Evolutionary conservation across 2,797 vertebrate genomes (phyloP).

Genomic region (Melopsittacus undulatus): DNA sequence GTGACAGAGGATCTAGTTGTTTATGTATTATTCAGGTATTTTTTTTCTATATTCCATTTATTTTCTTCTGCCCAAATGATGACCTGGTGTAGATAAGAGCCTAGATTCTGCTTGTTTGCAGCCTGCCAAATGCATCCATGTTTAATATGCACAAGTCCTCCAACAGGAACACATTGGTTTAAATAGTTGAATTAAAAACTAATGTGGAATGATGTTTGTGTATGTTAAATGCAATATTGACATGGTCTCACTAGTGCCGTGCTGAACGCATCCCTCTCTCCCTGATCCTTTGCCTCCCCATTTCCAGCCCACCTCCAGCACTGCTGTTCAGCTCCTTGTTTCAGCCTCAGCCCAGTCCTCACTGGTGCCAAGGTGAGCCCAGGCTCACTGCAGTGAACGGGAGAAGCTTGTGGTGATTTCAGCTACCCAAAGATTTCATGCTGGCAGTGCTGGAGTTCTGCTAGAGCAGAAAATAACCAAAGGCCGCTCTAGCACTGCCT

Average conservation of each 20-base stretch:
- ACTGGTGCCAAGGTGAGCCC: background rate
- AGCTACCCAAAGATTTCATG: background rate
- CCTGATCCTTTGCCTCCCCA: background rate
- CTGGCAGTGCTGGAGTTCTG: background rate
- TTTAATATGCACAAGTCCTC: background rate
- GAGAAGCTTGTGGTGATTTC: background rate
- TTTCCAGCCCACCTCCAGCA: background rate
- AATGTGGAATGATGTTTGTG: accelerated
- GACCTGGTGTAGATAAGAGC: background rate
- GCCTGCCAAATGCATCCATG: accelerated
- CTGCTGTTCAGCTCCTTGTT: background rate
- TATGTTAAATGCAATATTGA: background rate
- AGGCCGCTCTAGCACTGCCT: accelerated
- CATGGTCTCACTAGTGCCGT: background rate
- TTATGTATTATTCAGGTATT: background rate
- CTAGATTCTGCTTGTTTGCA: background rate
- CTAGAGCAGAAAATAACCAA: background rate
- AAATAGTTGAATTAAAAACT: background rate
- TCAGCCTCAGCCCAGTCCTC: background rate
- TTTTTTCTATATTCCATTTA: background rate
- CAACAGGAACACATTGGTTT: background rate
- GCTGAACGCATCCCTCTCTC: background rate
- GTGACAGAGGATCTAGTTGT: background rate
- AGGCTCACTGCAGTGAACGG: background rate
- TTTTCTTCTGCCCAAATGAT: background rate